A percentile compares a stretch with the other conserved stretches of the same genome.
Evolutionary conservation across 2,113 vertebrate species (phyloP).

Genomic region (Cranoglanis bouderius): DNA sequence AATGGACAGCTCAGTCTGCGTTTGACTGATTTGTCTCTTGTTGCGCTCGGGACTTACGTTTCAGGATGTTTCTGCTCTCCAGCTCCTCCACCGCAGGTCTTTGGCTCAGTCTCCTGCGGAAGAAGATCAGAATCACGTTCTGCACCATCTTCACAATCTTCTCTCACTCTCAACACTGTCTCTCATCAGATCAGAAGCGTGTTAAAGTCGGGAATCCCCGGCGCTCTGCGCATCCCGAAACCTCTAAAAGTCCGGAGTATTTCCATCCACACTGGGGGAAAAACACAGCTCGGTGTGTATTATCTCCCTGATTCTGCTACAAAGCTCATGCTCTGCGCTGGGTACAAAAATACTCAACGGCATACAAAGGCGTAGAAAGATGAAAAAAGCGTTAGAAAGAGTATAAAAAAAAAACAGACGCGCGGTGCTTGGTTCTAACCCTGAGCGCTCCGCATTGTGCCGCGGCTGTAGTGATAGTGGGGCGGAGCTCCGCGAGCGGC

Average conservation of each 20-base stretch:
- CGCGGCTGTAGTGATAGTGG: constrained; percentile 46
- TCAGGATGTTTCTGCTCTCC: constrained; percentile 95
- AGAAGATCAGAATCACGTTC: constrained; percentile 96
- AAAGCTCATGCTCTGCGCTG: constrained; percentile 5
- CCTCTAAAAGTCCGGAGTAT: constrained; percentile 49
- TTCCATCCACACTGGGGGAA: constrained; percentile 58
- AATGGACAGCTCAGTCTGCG: too few species aligned
- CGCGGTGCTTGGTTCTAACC: not conserved
- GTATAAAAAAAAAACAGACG: constrained; percentile 13
- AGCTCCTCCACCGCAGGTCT: constrained; percentile 95
- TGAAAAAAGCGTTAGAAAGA: constrained; percentile 24
- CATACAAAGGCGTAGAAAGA: not conserved
- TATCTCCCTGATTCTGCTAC: constrained; percentile 39
- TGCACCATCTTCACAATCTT: constrained; percentile 82
- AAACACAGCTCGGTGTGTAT: constrained; percentile 38
- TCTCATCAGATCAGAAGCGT: constrained; percentile 50
- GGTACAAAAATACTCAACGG: constrained; percentile 25
- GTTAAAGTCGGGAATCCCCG: constrained; percentile 44
- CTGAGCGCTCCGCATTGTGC: constrained; percentile 46
- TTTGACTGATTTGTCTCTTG: not conserved
- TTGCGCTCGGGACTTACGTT: constrained; percentile 82
- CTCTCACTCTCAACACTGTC: constrained; percentile 34
- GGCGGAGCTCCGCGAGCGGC: constrained; percentile 42
- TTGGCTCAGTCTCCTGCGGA: constrained; percentile 98
- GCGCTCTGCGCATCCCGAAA: constrained; percentile 60